Evolutionary conservation across 2,888 invertebrate genomes (phyloP).

Genomic region (Sipha maydis): DNA sequence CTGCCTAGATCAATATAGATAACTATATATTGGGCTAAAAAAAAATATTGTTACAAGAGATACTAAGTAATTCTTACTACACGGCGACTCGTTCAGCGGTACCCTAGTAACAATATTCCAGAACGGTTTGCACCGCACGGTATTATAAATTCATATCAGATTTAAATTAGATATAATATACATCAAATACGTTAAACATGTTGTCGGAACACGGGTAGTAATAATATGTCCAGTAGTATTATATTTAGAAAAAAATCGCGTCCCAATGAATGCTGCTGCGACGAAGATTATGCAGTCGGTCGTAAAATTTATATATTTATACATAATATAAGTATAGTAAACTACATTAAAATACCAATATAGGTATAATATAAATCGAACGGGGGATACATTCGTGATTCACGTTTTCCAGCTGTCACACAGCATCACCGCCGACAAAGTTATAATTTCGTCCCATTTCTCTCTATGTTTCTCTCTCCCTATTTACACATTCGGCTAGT

Average conservation of each 20-base stretch:
- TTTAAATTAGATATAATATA: too few species aligned
- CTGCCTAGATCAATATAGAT: too few species aligned
- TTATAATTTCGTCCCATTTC: not conserved
- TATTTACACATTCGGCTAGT: too few species aligned
- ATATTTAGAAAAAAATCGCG: not conserved
- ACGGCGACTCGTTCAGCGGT: too few species aligned
- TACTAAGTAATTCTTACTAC: too few species aligned
- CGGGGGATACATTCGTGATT: not conserved
- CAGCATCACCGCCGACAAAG: not conserved
- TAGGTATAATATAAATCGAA: constrained; percentile 11
- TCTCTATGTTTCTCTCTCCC: too few species aligned
- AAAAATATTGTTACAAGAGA: too few species aligned
- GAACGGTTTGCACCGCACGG: too few species aligned
- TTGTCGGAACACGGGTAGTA: not conserved
- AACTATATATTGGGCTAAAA: too few species aligned
- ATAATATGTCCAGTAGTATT: not conserved
- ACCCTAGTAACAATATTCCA: too few species aligned
- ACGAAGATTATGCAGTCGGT: not conserved
- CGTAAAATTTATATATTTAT: not conserved
- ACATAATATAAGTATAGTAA: not conserved
- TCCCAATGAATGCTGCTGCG: too few species aligned
- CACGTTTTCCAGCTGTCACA: constrained; percentile 3
- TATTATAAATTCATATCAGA: too few species aligned
- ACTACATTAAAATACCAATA: not conserved
- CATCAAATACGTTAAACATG: not conserved